A percentile compares a stretch with the other conserved stretches of the same genome.
phyloP scores from a whole-genome alignment of 2,888 invertebrate genomes.

The Synergus laeviventris region DNA sequence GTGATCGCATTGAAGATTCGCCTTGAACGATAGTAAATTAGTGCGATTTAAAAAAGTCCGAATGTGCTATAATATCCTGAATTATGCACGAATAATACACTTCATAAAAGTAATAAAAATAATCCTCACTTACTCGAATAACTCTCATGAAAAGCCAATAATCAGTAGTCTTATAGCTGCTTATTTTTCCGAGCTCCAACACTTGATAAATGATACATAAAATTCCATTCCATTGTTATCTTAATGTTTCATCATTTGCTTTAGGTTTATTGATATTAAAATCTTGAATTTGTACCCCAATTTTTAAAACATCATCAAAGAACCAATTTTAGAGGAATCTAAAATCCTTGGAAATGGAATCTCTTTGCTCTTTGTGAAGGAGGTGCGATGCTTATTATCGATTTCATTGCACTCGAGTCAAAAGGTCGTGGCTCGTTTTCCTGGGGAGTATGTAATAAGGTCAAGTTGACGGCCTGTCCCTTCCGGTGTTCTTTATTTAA shows the following conservation, averaged over 20 bases:
- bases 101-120: background rate
- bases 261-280: too few species aligned
- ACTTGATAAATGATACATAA: background rate
- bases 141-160: background rate
- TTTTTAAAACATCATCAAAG: background rate
- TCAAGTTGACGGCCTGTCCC: conserved; percentile 48
- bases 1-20: background rate
- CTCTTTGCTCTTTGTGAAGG: background rate
- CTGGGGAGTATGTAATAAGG: conserved; percentile 44
- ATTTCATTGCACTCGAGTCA: conserved; percentile 44
- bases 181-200: background rate
- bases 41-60: background rate
- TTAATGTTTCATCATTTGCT: background rate
- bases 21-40: background rate
- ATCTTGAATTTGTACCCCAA: too few species aligned
- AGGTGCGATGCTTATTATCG: conserved; percentile 49
- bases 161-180: background rate
- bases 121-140: background rate
- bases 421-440: conserved; percentile 36
- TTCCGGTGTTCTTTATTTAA: conserved; percentile 54
- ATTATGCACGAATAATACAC: background rate
- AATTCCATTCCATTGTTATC: background rate
- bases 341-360: background rate
- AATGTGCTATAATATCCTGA: background rate
- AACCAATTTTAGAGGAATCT: background rate